phyloP scores from a whole-genome alignment of 2,113 vertebrate species.

The Sceloporus tristichus region DNA sequence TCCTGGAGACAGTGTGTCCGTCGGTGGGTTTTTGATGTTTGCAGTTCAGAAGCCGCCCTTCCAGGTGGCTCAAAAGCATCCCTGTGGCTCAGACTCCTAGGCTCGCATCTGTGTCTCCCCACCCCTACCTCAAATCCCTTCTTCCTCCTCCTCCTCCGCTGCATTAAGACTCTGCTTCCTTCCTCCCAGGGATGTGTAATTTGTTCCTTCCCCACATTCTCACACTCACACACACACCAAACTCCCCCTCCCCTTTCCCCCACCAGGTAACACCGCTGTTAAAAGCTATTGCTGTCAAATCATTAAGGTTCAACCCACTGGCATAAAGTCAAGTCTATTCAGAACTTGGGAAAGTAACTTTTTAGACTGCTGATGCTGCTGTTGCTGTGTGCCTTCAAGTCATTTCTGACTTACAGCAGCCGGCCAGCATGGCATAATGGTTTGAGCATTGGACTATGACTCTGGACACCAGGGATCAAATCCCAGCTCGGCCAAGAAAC shows the following conservation, averaged over 20 bases:
- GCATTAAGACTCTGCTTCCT: constrained; percentile 67
- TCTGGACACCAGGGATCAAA: no score
- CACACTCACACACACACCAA: not conserved
- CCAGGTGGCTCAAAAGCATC: constrained; percentile 68
- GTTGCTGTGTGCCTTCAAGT: no score
- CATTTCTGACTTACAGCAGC: no score
- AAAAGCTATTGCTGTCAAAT: constrained; percentile 14
- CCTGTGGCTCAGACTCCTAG: constrained; percentile 70
- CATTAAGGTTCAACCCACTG: not conserved
- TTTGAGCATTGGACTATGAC: no score
- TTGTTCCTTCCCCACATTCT: constrained; percentile 26
- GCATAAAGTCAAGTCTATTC: no score
- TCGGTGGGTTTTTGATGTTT: constrained; percentile 42
- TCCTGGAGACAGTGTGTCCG: constrained; percentile 22
- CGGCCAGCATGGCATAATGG: no score
- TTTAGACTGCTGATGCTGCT: no score
- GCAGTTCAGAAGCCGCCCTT: constrained; percentile 55
- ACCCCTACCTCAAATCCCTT: constrained; percentile 63
- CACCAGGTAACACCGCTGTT: not conserved
- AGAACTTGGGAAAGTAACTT: no score
- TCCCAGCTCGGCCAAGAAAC: no score
- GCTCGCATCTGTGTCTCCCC: constrained; percentile 70
- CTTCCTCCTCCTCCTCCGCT: constrained; percentile 37
- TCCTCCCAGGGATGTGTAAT: constrained; percentile 69
- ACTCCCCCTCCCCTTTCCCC: not conserved